Conservation (phyloP, 2,888 invertebrate species). For the Ypsolopha scabrella region DNA sequence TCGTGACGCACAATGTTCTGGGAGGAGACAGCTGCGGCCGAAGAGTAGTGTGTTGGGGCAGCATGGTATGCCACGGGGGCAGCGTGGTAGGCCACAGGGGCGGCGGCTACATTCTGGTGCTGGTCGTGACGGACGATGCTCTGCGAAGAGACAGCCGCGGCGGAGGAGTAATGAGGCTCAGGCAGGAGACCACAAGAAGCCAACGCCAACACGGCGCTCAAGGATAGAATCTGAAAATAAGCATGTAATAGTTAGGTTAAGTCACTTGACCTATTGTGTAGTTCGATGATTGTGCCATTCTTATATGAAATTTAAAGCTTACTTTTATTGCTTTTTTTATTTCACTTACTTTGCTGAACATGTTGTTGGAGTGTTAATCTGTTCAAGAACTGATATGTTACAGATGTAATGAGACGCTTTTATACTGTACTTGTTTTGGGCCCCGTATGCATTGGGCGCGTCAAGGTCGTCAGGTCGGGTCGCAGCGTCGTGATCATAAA, state of each 20-base stretch:
- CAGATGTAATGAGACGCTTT: constrained; percentile 27
- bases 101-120: constrained; percentile 14
- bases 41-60: constrained; percentile 10
- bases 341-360: constrained; percentile 55
- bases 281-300: too few species aligned
- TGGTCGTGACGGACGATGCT: constrained; percentile 18
- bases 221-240: constrained; percentile 15
- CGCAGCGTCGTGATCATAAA: not conserved
- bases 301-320: too few species aligned
- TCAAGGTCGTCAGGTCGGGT: constrained; percentile 51
- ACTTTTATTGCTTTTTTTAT: not conserved
- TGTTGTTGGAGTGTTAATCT: constrained; percentile 26
- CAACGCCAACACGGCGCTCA: constrained; percentile 26
- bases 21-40: constrained; percentile 14
- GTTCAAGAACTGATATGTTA: constrained; percentile 37
- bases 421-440: constrained; percentile 41
- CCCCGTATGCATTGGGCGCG: constrained; percentile 13
- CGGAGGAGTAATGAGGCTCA: constrained; percentile 14
- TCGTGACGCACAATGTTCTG: not conserved
- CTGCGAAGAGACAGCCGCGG: constrained; percentile 37
- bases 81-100: constrained; percentile 14
- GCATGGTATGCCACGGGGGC: constrained; percentile 15
- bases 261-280: too few species aligned
- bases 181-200: constrained; percentile 26
- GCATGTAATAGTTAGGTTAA: too few species aligned